Evolutionary conservation across 2,113 vertebrate species (phyloP).

Genomic region (Lagopus leucura): DNA sequence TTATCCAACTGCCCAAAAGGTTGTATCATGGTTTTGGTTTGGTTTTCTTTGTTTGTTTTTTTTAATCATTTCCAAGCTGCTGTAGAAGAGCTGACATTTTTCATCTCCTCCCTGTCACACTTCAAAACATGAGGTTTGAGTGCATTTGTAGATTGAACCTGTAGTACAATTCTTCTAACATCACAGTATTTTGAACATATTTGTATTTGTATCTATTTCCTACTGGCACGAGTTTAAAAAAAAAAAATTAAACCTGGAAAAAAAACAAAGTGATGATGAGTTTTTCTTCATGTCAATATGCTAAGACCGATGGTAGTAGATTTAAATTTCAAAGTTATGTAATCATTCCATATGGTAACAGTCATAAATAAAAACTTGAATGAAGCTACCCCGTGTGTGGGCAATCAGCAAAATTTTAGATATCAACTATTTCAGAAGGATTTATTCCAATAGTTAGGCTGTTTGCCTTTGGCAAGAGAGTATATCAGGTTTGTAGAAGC

Average conservation of each 20-base stretch:
- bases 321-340: constrained; percentile 16
- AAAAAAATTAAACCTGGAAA: not conserved
- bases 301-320: not conserved
- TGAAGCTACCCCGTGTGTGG: not conserved
- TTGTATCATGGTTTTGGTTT: not conserved
- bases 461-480: not conserved
- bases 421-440: not conserved
- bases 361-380: constrained; percentile 52
- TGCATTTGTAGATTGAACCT: not conserved
- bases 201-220: not conserved
- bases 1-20: not conserved
- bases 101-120: not conserved
- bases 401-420: not conserved
- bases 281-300: not conserved
- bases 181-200: not conserved
- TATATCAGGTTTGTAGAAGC: not conserved
- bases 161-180: not conserved
- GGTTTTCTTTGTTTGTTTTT: too few species aligned
- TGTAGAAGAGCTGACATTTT: not conserved
- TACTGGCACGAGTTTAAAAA: not conserved
- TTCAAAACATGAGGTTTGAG: not conserved
- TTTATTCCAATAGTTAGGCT: not conserved
- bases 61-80: not conserved
- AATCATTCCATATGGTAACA: constrained; percentile 53
- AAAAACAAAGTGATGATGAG: not conserved